Percentiles rank a stretch among this genome's conserved stretches.
Conservation (phyloP, 1,140 invertebrate genomes). For the Bacillus rossius region DNA sequence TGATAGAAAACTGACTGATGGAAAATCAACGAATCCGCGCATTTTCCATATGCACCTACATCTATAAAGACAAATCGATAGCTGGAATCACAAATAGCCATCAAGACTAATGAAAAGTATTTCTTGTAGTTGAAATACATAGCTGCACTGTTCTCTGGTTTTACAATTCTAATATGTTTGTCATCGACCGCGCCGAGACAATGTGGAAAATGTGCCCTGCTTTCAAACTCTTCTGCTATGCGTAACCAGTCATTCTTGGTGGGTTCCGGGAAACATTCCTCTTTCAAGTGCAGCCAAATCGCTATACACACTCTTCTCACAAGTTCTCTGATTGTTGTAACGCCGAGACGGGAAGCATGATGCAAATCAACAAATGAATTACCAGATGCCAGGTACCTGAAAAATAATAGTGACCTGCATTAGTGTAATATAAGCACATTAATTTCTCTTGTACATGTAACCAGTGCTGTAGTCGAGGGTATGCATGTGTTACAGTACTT, state of each 20-base stretch:
- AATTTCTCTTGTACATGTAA: too few relatives aligned
- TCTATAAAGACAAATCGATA: slow-evolving; percentile 36
- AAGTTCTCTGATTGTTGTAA: slow-evolving; percentile 12
- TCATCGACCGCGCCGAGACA: slow-evolving; percentile 40
- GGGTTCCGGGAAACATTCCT: not conserved
- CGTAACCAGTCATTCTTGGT: slow-evolving; percentile 25
- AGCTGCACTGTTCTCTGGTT: not conserved
- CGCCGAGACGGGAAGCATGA: slow-evolving; percentile 12
- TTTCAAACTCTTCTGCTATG: slow-evolving; percentile 30
- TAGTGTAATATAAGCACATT: too few relatives aligned
- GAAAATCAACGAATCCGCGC: not conserved
- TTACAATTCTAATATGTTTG: slow-evolving; percentile 32
- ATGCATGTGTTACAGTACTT: too few relatives aligned
- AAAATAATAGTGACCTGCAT: too few relatives aligned
- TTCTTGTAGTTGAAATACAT: not conserved
- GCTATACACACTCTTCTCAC: slow-evolving; percentile 8
- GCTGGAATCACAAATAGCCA: slow-evolving; percentile 31
- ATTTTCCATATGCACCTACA: slow-evolving; percentile 24
- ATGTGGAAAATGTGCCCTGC: slow-evolving; percentile 38
- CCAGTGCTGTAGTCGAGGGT: too few relatives aligned
- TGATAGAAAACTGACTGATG: not conserved
- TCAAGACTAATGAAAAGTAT: slow-evolving; percentile 36
- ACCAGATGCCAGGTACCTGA: slow-evolving; percentile 16
- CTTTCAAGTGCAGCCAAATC: not conserved
- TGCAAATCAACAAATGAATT: slow-evolving; percentile 15